Evolutionary conservation across 2,888 invertebrate species (phyloP), one percentile per base, ranked within the genome.

Genomic region (Euplexia lucipara): DNA sequence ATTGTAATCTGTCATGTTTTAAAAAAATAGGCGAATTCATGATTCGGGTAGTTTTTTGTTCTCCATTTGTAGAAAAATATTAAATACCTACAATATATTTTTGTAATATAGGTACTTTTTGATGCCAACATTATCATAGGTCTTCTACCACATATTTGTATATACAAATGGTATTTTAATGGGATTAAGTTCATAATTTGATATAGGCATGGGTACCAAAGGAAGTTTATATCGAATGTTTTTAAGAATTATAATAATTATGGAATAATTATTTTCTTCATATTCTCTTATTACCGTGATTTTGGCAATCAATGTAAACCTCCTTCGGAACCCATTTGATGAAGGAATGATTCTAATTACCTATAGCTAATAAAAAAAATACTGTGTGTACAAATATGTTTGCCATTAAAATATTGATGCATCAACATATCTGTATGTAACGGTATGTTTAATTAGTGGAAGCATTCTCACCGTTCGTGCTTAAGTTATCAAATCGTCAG

Each of bases 391-490:
- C 85, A 88, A 82, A 86, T 85, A 87, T 86, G 84, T 86, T 84
- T 76, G 75, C 69, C 71, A 75, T 71, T 75, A 65, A 65, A 71
- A 52, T 71, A 60, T 77, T 72, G 74, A 73, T 79, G 79, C 71
- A 62, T 70, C 82, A 83, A 90, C 88, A 90, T 91, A 86, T 89
- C 83, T 87, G 87, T 88, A 88, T 83, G 60, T 74, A 78, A 70
- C 62, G 70, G 82, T 77, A 74, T 80, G 71, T 83, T 70, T 76
- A 77, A 87, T 89, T 94, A 95, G 95, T 94, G 95, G 95, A 95
- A 95, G 95, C 95, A 95, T 95, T 95, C 95, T 95, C 95, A 95
- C 95, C 94, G 93, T 95, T 95, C 95, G 95, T 95, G 95, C 95
- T 95, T 95, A 88, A 79, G 90, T 92, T 90, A 87, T 92, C 87